Conservation (phyloP, 2,797 vertebrate genomes). For the Sebastes jordani region DNA sequence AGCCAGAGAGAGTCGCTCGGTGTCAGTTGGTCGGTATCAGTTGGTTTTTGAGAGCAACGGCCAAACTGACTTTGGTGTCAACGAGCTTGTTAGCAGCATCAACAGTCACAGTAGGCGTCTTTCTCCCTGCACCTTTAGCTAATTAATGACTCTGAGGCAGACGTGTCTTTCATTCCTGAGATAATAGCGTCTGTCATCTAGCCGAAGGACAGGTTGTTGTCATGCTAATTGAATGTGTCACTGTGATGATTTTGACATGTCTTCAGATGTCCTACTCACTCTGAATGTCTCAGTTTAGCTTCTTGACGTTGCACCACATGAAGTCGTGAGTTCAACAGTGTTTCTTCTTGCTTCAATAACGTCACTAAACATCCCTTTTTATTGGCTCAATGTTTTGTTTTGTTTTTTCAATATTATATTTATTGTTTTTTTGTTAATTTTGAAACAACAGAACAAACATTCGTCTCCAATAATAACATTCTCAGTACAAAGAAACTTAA, state of each 20-base stretch:
- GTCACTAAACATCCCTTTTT: neutral
- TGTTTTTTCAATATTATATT: no score
- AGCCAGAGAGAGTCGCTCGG: slow-evolving; percentile 25
- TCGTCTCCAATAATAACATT: no score
- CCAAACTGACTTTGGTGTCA: slow-evolving; percentile 21
- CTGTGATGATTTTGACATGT: neutral
- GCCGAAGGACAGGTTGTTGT: slow-evolving; percentile 28
- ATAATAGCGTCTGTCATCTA: neutral
- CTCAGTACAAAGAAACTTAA: no score
- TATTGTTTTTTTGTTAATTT: no score
- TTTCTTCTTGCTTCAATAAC: neutral
- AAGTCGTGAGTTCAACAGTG: slow-evolving; percentile 42
- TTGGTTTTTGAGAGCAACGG: neutral
- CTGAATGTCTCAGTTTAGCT: neutral
- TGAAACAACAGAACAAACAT: no score
- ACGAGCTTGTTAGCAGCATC: neutral
- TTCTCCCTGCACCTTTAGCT: neutral
- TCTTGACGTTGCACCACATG: neutral
- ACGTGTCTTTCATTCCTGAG: neutral
- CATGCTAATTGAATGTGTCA: neutral
- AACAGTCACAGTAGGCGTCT: neutral
- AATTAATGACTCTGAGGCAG: neutral
- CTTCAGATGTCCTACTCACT: neutral
- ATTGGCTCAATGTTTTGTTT: neutral
- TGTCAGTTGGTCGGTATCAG: neutral